Evolutionary conservation across 1,140 invertebrate species (phyloP).

Genomic region (Agraylea sexmaculata): DNA sequence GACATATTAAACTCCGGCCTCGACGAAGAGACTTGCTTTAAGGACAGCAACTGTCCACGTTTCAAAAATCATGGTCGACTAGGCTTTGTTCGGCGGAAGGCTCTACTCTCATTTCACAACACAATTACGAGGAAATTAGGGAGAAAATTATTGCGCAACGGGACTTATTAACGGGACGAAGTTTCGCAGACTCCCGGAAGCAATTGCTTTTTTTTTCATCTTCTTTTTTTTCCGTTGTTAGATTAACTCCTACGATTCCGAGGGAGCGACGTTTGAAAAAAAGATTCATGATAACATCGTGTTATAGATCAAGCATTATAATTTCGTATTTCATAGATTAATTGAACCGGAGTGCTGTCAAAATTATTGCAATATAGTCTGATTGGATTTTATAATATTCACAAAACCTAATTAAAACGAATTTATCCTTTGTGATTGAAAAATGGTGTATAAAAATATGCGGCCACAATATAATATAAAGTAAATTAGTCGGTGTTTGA

Average conservation of each 20-base stretch:
- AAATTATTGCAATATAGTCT: background rate
- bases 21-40: too few species aligned
- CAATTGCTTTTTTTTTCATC: slow-evolving; percentile 5
- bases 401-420: too few species aligned
- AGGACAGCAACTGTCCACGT: slow-evolving; percentile 3
- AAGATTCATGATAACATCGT: too few species aligned
- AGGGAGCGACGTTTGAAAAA: slow-evolving; percentile 1
- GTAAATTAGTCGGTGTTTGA: too few species aligned
- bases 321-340: background rate
- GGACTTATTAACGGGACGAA: slow-evolving; percentile 13
- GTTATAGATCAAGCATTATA: too few species aligned
- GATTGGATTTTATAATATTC: too few species aligned
- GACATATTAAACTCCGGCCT: slow-evolving; percentile 6
- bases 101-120: slow-evolving; percentile 12
- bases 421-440: too few species aligned
- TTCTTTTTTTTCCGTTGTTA: background rate
- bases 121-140: slow-evolving; percentile 16
- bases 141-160: slow-evolving; percentile 16
- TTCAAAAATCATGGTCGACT: slow-evolving; percentile 2
- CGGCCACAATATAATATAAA: too few species aligned
- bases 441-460: too few species aligned
- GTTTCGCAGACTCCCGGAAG: slow-evolving; percentile 15
- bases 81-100: background rate
- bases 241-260: background rate
- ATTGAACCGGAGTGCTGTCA: background rate